phyloP scores from a whole-genome alignment of 2,797 vertebrate genomes.

The Acanthiza pusilla region DNA sequence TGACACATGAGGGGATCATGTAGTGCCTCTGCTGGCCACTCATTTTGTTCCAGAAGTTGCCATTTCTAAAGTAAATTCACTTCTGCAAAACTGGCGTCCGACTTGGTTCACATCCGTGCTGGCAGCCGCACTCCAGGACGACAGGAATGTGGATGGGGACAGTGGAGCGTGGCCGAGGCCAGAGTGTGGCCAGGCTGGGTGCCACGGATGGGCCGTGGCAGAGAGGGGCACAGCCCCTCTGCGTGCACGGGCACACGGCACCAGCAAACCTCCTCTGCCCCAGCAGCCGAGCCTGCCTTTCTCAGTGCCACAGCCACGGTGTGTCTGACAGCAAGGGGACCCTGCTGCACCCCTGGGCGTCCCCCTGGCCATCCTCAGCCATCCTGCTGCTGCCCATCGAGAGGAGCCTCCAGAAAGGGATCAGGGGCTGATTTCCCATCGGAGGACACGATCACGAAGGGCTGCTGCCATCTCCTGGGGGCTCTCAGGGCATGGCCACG shows the following conservation, averaged over 20 bases:
- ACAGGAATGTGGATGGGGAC: rapidly evolving
- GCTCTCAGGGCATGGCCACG: not conserved
- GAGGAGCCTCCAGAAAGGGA: not conserved
- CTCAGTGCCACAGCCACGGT: rapidly evolving
- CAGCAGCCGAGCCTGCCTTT: not conserved
- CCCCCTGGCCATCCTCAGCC: not conserved
- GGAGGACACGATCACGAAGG: not conserved
- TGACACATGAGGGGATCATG: rapidly evolving
- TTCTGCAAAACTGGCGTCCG: rapidly evolving
- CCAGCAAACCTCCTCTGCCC: not conserved
- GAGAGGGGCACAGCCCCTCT: rapidly evolving
- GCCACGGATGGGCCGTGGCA: rapidly evolving
- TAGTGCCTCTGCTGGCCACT: not conserved
- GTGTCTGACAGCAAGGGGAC: rapidly evolving
- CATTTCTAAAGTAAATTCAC: slow-evolving; percentile 20
- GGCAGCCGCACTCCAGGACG: rapidly evolving
- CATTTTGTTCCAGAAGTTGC: not conserved
- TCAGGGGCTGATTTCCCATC: not conserved
- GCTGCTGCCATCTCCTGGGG: slow-evolving; percentile 1
- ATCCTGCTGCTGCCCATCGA: rapidly evolving
- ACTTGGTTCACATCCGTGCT: not conserved
- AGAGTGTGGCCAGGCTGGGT: not conserved
- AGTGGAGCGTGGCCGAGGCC: not conserved
- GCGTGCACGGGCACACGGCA: not conserved
- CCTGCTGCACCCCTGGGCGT: not conserved